phyloP scores from a whole-genome alignment of 2,888 invertebrate genomes.

The Platynereis dumerilii region DNA sequence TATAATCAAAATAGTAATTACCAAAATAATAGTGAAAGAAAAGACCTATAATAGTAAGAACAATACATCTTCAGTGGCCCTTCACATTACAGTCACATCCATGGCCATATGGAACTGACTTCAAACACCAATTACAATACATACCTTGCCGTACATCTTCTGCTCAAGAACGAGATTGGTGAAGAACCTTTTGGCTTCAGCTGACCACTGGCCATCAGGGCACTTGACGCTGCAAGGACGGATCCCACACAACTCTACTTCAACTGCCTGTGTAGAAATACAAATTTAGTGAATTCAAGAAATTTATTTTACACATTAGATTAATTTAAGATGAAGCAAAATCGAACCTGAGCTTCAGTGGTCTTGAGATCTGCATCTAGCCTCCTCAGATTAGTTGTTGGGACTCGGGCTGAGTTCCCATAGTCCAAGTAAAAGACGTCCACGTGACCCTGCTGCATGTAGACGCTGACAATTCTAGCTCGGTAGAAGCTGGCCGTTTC shows the following conservation, averaged over 20 bases:
- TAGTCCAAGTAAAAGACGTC: conserved; percentile 75
- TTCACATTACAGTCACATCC: no score
- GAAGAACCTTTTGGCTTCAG: conserved; percentile 64
- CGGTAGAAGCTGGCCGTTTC: conserved; percentile 16
- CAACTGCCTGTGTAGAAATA: conserved; percentile 67
- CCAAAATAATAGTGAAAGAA: no score
- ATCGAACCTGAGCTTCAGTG: conserved; percentile 48
- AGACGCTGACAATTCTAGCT: background rate
- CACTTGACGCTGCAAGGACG: conserved; percentile 73
- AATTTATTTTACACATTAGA: no score
- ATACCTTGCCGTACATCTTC: conserved; percentile 45
- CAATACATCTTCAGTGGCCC: no score
- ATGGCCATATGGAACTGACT: no score
- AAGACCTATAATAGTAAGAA: no score
- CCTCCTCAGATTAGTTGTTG: conserved; percentile 36
- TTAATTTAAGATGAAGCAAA: no score
- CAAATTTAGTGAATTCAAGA: no score
- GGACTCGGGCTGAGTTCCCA: conserved; percentile 68
- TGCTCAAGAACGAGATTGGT: conserved; percentile 39
- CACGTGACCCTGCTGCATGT: background rate
- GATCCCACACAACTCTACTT: conserved; percentile 75
- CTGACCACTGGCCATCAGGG: conserved; percentile 71
- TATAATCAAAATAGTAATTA: no score
- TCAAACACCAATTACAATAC: no score
- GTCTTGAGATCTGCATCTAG: conserved; percentile 37